Percentiles rank a stretch among this genome's conserved stretches.
These are phyloP conservation scores for Rutpela maculata DNA, from an alignment of 2,888 invertebrate genomes.

Conservation along the genomic window DNA sequence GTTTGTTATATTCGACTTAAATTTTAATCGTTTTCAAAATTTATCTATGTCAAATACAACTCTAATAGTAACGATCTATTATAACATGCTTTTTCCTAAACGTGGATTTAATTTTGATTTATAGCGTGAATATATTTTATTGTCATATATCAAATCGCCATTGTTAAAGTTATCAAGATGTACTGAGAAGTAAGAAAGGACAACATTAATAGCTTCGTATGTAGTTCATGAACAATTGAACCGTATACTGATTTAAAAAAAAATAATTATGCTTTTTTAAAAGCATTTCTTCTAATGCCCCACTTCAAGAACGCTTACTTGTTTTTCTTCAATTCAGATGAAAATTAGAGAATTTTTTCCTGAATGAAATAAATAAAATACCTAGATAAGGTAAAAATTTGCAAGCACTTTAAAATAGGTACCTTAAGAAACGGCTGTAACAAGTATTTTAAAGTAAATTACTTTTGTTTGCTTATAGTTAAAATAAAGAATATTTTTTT, in stretches of 20 bases:
- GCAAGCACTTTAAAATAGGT: too few species aligned
- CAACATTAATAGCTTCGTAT: background rate
- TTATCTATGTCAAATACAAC: conserved; percentile 5
- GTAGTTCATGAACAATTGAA: background rate
- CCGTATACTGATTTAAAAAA: background rate
- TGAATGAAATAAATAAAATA: too few species aligned
- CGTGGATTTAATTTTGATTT: conserved; percentile 1
- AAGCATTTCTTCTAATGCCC: too few species aligned
- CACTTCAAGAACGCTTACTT: too few species aligned
- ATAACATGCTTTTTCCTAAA: background rate
- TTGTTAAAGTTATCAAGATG: background rate
- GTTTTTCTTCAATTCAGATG: too few species aligned
- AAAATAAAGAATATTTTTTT: too few species aligned
- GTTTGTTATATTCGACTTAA: background rate
- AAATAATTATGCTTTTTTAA: too few species aligned
- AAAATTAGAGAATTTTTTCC: too few species aligned
- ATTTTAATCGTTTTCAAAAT: conserved; percentile 8
- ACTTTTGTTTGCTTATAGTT: too few species aligned
- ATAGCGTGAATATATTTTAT: background rate
- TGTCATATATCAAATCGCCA: background rate
- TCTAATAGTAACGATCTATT: background rate
- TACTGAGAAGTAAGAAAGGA: background rate
- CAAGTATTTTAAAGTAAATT: too few species aligned
- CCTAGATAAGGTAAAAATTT: too few species aligned
- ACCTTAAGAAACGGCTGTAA: too few species aligned